These are phyloP conservation scores for roundworm (Caenorhabditis elegans) DNA, from an alignment of 1,140 invertebrate genomes.

Conservation along the genomic window DNA sequence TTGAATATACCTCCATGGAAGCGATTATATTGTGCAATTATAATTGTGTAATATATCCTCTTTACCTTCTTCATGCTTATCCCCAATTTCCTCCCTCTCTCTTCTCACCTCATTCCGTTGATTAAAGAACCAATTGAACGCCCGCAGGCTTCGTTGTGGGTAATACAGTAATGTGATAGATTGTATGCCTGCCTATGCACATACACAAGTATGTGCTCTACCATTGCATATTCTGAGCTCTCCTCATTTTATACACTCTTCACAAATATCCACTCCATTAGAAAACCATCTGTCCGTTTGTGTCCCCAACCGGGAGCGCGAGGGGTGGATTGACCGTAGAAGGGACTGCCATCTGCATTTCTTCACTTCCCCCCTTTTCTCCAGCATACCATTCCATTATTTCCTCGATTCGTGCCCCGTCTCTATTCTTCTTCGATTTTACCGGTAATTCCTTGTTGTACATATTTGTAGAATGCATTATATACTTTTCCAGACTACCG, in stretches of 20 bases:
- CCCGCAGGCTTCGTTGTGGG: neutral
- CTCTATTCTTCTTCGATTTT: neutral
- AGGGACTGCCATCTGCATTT: constrained; percentile 30
- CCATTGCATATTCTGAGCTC: neutral
- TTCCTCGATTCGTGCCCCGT: neutral
- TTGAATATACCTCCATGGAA: too few species aligned
- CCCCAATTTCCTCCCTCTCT: neutral
- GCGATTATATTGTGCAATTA: too few species aligned
- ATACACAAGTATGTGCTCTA: constrained; percentile 20
- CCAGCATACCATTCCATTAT: constrained; percentile 26
- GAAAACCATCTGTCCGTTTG: constrained; percentile 32
- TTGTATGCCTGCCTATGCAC: constrained; percentile 29
- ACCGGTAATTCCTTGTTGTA: neutral
- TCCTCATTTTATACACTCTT: constrained; percentile 8
- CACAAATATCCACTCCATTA: constrained; percentile 4
- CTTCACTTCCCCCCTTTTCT: neutral
- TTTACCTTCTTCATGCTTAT: neutral
- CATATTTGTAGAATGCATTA: too few species aligned
- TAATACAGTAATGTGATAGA: constrained; percentile 32
- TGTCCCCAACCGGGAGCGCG: neutral
- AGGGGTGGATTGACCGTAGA: constrained; percentile 27
- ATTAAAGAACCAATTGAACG: constrained; percentile 12
- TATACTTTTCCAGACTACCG: too few species aligned
- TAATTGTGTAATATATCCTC: too few species aligned
- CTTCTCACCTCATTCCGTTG: constrained; percentile 9